These are phyloP conservation scores for Myocastor coypus DNA, from an alignment of 2,113 vertebrate species.

Conservation along the genomic window DNA sequence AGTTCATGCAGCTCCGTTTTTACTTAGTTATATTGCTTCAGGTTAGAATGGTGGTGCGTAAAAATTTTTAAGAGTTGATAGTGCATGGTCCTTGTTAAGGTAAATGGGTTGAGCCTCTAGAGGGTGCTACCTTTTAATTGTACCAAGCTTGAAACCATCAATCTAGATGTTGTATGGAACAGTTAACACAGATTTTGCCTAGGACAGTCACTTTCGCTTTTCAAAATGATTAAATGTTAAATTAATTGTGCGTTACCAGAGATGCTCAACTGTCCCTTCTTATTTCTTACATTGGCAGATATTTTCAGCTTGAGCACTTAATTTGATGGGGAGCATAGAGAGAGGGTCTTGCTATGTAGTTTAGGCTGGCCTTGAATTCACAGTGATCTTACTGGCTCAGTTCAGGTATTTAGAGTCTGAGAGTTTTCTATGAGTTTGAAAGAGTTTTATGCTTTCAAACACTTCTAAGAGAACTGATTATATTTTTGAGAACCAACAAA, in stretches of 20 bases:
- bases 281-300: constrained; percentile 11
- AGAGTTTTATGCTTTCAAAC: constrained; percentile 29
- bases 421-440: constrained; percentile 24
- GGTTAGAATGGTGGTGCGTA: not conserved
- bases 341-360: not conserved
- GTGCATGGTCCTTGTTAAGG: not conserved
- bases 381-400: not conserved
- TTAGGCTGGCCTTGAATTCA: not conserved
- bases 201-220: not conserved
- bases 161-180: not conserved
- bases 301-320: constrained; percentile 48
- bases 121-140: not conserved
- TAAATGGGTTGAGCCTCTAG: not conserved
- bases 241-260: not conserved
- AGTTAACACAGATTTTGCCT: constrained; percentile 1
- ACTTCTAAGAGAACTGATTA: constrained; percentile 31
- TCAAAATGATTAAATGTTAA: constrained; percentile 28
- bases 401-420: constrained; percentile 8
- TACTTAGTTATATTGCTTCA: constrained; percentile 21
- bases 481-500: constrained; percentile 33
- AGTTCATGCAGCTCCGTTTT: constrained; percentile 2
- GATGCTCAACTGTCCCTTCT: not conserved
- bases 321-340: not conserved
- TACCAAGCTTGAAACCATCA: not conserved
- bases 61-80: not conserved